A percentile compares a stretch with the other conserved stretches of the same genome.
Evolutionary conservation across 2,888 invertebrate species (phyloP).

Genomic region (Drosophila picticornis): DNA sequence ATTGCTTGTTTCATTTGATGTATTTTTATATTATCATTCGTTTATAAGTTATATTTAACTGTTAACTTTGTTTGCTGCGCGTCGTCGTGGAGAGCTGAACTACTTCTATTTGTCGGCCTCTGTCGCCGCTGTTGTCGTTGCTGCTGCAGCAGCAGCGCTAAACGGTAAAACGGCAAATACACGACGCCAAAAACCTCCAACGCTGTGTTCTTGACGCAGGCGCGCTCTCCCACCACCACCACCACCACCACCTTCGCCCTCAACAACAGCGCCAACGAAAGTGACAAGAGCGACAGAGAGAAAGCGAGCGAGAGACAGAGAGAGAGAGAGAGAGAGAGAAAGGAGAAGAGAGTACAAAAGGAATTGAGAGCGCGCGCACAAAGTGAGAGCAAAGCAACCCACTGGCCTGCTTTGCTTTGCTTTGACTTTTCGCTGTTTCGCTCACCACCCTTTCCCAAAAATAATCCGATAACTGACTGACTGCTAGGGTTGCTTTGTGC

Average conservation of each 20-base stretch:
- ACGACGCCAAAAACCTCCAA: slow-evolving; percentile 34
- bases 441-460: slow-evolving; percentile 35
- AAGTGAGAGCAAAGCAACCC: slow-evolving; percentile 26
- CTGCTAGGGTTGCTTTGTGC: slow-evolving; percentile 35
- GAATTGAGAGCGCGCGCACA: slow-evolving; percentile 15
- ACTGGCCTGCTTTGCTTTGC: slow-evolving; percentile 37
- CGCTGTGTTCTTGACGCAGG: slow-evolving; percentile 57
- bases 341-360: slow-evolving; percentile 20
- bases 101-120: slow-evolving; percentile 69
- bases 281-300: slow-evolving; percentile 8
- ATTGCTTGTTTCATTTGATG: slow-evolving; percentile 22
- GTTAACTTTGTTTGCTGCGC: slow-evolving; percentile 52
- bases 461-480: slow-evolving; percentile 35
- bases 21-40: slow-evolving; percentile 27
- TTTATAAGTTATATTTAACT: slow-evolving; percentile 24
- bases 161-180: slow-evolving; percentile 24
- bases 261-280: slow-evolving; percentile 30
- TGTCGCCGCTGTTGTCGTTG: slow-evolving; percentile 16
- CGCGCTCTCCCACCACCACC: slow-evolving; percentile 61
- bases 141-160: slow-evolving; percentile 21
- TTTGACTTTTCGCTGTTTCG: slow-evolving; percentile 8
- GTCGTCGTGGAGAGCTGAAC: slow-evolving; percentile 73
- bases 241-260: slow-evolving; percentile 34
- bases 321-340: neutral
- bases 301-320: neutral